Base-by-base conservation (phyloP, 2,888 invertebrate genomes). In the Synergus gifuensis region DNA sequence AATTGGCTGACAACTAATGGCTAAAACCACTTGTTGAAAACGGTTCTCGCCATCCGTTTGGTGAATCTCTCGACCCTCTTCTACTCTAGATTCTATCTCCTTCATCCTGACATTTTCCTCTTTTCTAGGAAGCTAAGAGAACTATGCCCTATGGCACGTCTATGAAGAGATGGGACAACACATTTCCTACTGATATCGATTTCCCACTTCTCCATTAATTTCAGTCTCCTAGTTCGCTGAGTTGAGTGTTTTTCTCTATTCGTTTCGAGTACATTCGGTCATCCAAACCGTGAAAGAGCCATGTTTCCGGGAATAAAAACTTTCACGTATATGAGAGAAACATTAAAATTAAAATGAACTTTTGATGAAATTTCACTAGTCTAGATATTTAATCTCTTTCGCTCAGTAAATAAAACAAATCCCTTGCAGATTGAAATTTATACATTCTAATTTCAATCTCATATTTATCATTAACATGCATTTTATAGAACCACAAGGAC, bases 11-110 rank as follows among this genome's bases (percentile, higher is more conserved):
- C 54, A 28, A 36, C 46, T 54, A 73, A 73, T 73, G 73, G 73
- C 11, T 58, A 16, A n/a, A 73, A 54, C 73, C 73, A 73, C 73
- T 73, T 73, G 73, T 73, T 73, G 73, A 73, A 54, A 73, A 73
- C 16, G 73, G 36, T 54, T 73, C 44, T 49, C 77, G 4, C 18
- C 22, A 76, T 14, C 7, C 60, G 11, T 60, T 36, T 62, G 16
- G 36, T 64, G 76, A n/a, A 62, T 14, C n/a, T 22, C 63, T 60
- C 18, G 63, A 36, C 77, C 42, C 44, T 18, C 40, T 78, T 58
- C 12, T 66, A 54, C 40, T n/a, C 64, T 49, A 14, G 36, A 9
- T 58, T 76, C 40, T 76, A 66, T 28, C 12, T 22, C 40, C 49
- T 54, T 11, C 54, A 46, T 63, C 14, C 40, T 12, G 60, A 4